Evolutionary conservation across 30 jellyfish, hydroid and myxozoan species (phyloP).

Genomic region (Hydractinia echinata): DNA sequence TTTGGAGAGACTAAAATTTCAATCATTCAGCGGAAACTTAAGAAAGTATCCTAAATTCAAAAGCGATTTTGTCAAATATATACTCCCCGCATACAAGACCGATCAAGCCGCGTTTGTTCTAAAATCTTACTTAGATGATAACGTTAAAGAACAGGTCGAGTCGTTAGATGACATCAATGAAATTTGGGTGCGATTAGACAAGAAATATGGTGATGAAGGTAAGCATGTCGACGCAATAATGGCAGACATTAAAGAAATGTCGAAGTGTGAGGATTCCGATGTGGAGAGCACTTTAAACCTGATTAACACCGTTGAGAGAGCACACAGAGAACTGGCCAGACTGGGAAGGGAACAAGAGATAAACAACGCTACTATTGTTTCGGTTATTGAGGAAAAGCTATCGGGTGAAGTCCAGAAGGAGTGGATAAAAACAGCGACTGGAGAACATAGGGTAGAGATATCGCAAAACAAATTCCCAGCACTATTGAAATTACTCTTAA

Average conservation of each 20-base stretch:
- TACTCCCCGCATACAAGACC: neutral
- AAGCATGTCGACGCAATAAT: constrained; percentile 48
- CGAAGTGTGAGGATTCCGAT: constrained; percentile 59
- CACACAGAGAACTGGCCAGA: constrained; percentile 40
- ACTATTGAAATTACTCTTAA: constrained; percentile 14
- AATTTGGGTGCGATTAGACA: constrained; percentile 55
- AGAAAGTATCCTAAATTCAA: constrained; percentile 23
- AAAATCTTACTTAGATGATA: neutral
- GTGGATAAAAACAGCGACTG: constrained; percentile 35
- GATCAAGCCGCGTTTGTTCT: constrained; percentile 22
- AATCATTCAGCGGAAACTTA: constrained; percentile 3
- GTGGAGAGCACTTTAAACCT: constrained; percentile 53
- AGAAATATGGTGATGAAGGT: constrained; percentile 64
- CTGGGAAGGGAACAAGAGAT: constrained; percentile 57
- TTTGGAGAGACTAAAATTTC: constrained; percentile 17
- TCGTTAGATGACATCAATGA: constrained; percentile 37
- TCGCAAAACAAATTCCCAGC: constrained; percentile 36
- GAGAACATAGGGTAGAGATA: constrained; percentile 35
- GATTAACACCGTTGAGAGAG: constrained; percentile 54
- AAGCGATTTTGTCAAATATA: constrained; percentile 10
- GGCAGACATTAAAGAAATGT: constrained; percentile 49
- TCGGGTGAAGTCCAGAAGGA: constrained; percentile 50
- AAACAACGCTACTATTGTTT: constrained; percentile 55
- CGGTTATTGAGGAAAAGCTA: constrained; percentile 62
- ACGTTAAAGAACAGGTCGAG: neutral